Base-by-base conservation (phyloP, 2,888 invertebrate genomes). In the Pinctada fucata region DNA sequence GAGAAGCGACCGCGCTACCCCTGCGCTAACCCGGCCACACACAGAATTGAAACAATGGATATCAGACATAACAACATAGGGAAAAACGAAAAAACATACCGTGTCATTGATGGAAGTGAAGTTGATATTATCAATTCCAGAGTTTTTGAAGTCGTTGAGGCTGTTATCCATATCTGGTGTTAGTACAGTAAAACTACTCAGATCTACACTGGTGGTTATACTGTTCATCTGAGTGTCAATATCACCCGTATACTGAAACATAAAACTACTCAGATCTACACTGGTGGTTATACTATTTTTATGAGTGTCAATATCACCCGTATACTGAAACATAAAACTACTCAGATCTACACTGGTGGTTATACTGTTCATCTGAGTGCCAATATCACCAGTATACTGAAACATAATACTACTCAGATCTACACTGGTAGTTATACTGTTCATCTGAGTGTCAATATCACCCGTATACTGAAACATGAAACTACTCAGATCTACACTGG, bases 311-410 rank as follows among this genome's bases (percentile, higher is more conserved):
- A 87, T 75, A 8, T 78, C 72, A 5, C 80, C 78, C 3, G 85
- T 79, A 69, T 85, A 85, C 87, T 87, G 74, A n/a, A 87, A 83
- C 10, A 80, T 74, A 48, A 79, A 87, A 10, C 76, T 81, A 45
- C 84, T 79, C 5, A 87, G 77, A 73, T 87, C 84, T 8, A 87
- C 84, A 45, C 70, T 69, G 3, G 76, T 71, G 31, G 76, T 79
- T 31, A 86, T 72, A 16, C 71, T 67, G 58, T 79, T 79, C 65
- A 87, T 76, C 51, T 85, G 80, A 6, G 80, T 72, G 31, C 74
- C 75, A 47, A 87, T 75, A 8, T 78, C 72, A 5, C 80, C 78
- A 3, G 85, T 79, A 69, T 85, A 85, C 87, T 87, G 82, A n/a
- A 79, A 78, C 64, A 49, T 0, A 69, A 58, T 58, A n/a, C 5